Percentiles rank a stretch among this genome's conserved stretches.
Conservation (phyloP, 2,797 vertebrate genomes). For the Mus caroli region DNA sequence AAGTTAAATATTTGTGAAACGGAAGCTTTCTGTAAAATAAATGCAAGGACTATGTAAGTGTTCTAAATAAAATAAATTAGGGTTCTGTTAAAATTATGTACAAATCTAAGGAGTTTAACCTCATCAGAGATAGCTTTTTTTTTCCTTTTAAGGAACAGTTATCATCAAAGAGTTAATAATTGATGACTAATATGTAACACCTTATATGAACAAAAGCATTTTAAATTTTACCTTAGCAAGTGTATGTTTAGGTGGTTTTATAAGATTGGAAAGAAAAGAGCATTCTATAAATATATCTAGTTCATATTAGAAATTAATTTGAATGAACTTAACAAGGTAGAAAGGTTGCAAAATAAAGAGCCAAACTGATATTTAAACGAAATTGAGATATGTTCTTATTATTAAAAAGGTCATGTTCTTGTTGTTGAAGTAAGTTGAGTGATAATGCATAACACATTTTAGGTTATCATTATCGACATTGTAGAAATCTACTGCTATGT, state of each 20-base stretch:
- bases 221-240: background rate
- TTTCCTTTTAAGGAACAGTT: background rate
- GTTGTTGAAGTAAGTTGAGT: slow-evolving; percentile 65
- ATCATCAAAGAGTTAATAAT: background rate
- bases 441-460: slow-evolving; percentile 72
- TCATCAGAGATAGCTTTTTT: background rate
- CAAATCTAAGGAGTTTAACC: background rate
- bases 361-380: slow-evolving; percentile 52
- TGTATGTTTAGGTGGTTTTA: background rate
- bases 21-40: background rate
- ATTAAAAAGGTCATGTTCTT: slow-evolving; percentile 66
- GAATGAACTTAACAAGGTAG: slow-evolving; percentile 16
- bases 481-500: background rate
- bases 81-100: background rate
- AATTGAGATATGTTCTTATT: slow-evolving; percentile 68
- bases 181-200: background rate
- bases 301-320: slow-evolving; percentile 77
- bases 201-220: background rate
- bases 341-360: slow-evolving; percentile 70
- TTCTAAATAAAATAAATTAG: background rate
- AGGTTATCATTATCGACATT: slow-evolving; percentile 56
- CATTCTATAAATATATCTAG: slow-evolving; percentile 71
- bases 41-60: background rate
- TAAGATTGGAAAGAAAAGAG: slow-evolving; percentile 59
- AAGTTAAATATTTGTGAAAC: background rate